These are phyloP conservation scores for Koerneria pararmatus DNA, from an alignment of 2,888 invertebrate genomes.

Conservation along the genomic window DNA sequence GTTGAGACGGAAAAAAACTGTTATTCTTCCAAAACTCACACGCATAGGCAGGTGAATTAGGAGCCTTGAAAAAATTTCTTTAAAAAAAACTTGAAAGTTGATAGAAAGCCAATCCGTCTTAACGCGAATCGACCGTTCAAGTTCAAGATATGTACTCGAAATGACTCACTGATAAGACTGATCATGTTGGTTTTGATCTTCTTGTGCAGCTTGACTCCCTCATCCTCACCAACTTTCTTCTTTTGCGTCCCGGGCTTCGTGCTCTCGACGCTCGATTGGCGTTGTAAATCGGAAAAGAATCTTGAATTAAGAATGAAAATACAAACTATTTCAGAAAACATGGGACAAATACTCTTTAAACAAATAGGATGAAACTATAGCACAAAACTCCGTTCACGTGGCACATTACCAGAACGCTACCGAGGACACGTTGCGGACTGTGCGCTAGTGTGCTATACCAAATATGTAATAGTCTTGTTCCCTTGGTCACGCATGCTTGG, in stretches of 20 bases:
- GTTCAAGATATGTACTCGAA: no score
- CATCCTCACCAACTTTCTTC: slow-evolving; percentile 33
- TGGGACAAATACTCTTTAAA: no score
- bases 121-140: background rate
- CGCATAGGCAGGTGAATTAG: background rate
- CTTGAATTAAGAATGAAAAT: no score
- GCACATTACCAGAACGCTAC: no score
- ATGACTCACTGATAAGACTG: slow-evolving; percentile 37
- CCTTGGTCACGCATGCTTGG: no score
- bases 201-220: slow-evolving; percentile 33
- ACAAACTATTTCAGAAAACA: no score
- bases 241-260: slow-evolving; percentile 16
- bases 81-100: slow-evolving; percentile 1
- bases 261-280: slow-evolving; percentile 49
- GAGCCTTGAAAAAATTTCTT: background rate
- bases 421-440: no score
- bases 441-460: no score
- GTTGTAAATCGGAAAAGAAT: slow-evolving; percentile 30
- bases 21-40: background rate
- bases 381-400: no score
- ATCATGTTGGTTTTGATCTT: slow-evolving; percentile 51
- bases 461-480: no score
- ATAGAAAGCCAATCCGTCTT: background rate
- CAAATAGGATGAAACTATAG: no score
- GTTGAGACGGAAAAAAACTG: background rate